Evolutionary conservation across 2,888 invertebrate species (phyloP), one percentile per base, ranked within the genome.

Genomic region (Ophion costatus): DNA sequence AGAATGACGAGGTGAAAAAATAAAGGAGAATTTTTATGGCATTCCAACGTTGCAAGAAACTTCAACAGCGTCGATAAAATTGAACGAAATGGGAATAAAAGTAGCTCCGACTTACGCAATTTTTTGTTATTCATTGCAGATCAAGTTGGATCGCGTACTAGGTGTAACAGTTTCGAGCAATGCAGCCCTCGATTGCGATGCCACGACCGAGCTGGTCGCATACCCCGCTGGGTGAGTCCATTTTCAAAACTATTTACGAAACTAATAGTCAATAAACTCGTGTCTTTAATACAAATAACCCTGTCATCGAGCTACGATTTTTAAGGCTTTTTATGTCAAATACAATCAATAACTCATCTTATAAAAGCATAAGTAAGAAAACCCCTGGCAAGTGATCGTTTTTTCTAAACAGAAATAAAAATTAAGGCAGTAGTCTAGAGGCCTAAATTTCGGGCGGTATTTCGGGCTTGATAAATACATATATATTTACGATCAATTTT

Each of bases 181-280:
- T 95, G 98, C 98, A 88, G 98, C 98, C 29, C 95, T 99, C 90
- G 97, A 97, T 94, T 98, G 97, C 93, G 98, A 98, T 93, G 96
- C 97, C 51, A 96, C 96, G 93, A 97, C 97, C 86, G 98, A 98
- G 92, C 95, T 97, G 82, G 96, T 99, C 90, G 98, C 98, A 22
- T 99, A 99, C 95, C 98, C 99, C 81, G 99, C 99, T 90, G 99
- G 99, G 99, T 99, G 94, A 97, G 98, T 96, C 82, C 66, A 80
- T 85, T 79, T 29, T 51, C 66, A 76, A n/a, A 66, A 73, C 42
- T 29, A 20, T 14, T 57, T 0, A 67, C 51, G 29, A 64, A n/a
- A 73, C 4, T 51, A 5, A 17, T 17, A 17, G 51, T 51, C 17
- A 17, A 17, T 5, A 14, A 14, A 51, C 51, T 17, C 5, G 11